A percentile compares a stretch with the other conserved stretches of the same genome.
phyloP scores from a whole-genome alignment of 2,113 vertebrate genomes.

The Leptobrachium ailaonicum region DNA sequence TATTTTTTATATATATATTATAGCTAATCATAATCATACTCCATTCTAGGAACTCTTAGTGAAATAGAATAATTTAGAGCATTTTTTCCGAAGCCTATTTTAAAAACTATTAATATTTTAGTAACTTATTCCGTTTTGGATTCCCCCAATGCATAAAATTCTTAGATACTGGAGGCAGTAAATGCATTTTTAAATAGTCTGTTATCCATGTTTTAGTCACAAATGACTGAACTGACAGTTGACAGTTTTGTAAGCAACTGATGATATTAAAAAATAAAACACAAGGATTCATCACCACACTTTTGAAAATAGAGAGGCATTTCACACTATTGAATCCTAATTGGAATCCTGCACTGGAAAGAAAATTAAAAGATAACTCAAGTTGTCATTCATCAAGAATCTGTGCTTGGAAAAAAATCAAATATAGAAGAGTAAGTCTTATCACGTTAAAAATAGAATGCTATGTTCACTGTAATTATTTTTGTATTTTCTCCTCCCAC shows the following conservation, averaged over 20 bases:
- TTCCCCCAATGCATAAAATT: constrained; percentile 37
- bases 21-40: no score
- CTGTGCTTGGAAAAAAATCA: constrained; percentile 20
- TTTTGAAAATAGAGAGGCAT: constrained; percentile 15
- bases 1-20: no score
- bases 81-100: constrained; percentile 30
- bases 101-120: constrained; percentile 38
- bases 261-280: constrained; percentile 42
- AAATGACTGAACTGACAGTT: constrained; percentile 42
- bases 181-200: constrained; percentile 48
- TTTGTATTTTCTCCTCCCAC: constrained; percentile 11
- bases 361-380: constrained; percentile 43
- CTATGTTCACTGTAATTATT: constrained; percentile 36
- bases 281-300: constrained; percentile 31
- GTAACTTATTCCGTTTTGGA: constrained; percentile 28
- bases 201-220: constrained; percentile 44
- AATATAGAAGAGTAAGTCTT: constrained; percentile 24
- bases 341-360: constrained; percentile 30
- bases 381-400: constrained; percentile 43
- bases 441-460: constrained; percentile 40
- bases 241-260: constrained; percentile 46
- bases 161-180: constrained; percentile 38
- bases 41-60: background rate
- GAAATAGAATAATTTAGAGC: constrained; percentile 18
- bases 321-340: constrained; percentile 33